Evolutionary conservation across 2,888 invertebrate species (phyloP).

Genomic region (Miltochrista miniata): DNA sequence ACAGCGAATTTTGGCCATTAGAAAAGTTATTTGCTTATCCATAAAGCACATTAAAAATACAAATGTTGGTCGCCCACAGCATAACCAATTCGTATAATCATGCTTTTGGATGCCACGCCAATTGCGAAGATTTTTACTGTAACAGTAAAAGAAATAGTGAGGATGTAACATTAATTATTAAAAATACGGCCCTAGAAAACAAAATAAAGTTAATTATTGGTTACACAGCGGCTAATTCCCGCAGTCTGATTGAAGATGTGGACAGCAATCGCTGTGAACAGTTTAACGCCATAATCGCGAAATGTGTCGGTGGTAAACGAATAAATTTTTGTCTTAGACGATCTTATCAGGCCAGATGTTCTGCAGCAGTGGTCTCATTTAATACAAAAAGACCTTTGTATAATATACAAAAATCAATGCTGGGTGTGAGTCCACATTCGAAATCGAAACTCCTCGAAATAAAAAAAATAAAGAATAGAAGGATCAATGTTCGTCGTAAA

Average conservation of each 20-base stretch:
- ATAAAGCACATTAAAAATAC: too few species aligned
- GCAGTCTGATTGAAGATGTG: conserved; percentile 3
- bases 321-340: conserved; percentile 1
- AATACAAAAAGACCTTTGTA: neutral
- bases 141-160: neutral
- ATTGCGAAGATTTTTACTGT: neutral
- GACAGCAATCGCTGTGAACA: conserved; percentile 5
- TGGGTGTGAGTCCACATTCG: neutral
- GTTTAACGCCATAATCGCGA: conserved; percentile 10
- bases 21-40: too few species aligned
- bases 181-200: conserved; percentile 9
- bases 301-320: conserved; percentile 10
- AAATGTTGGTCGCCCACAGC: too few species aligned
- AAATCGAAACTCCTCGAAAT: neutral
- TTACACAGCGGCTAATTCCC: neutral
- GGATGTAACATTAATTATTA: neutral
- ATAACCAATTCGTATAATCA: neutral
- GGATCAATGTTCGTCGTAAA: neutral
- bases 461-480: neutral
- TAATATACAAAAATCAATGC: neutral
- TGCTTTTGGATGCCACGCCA: conserved; percentile 5
- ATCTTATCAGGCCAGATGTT: conserved; percentile 7
- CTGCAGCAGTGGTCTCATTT: conserved; percentile 2
- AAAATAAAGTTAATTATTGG: conserved; percentile 7
- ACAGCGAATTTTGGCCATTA: too few species aligned